Evolutionary conservation across 2,888 invertebrate species (phyloP).

Genomic region (Orthosia gothica): DNA sequence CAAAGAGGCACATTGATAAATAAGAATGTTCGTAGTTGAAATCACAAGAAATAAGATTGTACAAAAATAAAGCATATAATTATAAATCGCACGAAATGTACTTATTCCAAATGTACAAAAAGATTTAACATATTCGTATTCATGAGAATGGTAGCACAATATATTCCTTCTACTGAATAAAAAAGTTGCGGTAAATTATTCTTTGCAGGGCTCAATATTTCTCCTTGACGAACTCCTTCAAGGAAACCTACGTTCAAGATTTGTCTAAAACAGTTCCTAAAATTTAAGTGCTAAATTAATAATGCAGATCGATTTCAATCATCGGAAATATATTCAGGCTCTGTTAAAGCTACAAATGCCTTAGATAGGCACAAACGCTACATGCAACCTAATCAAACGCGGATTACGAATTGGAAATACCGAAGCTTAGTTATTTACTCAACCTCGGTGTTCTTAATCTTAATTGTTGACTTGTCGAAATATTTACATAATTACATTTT

Average conservation of each 20-base stretch:
- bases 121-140: background rate
- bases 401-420: slow-evolving; percentile 63
- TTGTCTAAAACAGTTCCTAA: background rate
- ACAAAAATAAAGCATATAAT: background rate
- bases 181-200: background rate
- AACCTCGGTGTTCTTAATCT: slow-evolving; percentile 64
- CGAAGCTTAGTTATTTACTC: slow-evolving; percentile 54
- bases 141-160: background rate
- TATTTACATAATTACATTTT: slow-evolving; percentile 65
- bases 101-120: background rate
- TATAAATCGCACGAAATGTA: background rate
- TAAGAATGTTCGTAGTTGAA: slow-evolving; percentile 5
- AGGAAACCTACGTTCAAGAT: background rate
- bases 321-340: slow-evolving; percentile 47
- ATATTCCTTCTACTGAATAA: slow-evolving; percentile 1
- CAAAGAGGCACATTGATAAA: slow-evolving; percentile 7
- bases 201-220: slow-evolving; percentile 1
- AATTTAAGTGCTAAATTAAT: slow-evolving; percentile 9
- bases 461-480: slow-evolving; percentile 62
- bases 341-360: slow-evolving; percentile 35
- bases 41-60: background rate
- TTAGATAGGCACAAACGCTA: slow-evolving; percentile 45
- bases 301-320: slow-evolving; percentile 7
- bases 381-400: slow-evolving; percentile 48
- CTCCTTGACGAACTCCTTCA: slow-evolving; percentile 32